Evolutionary conservation across 2,113 vertebrate species (phyloP).

Genomic region (Dendrocopos noguchii): DNA sequence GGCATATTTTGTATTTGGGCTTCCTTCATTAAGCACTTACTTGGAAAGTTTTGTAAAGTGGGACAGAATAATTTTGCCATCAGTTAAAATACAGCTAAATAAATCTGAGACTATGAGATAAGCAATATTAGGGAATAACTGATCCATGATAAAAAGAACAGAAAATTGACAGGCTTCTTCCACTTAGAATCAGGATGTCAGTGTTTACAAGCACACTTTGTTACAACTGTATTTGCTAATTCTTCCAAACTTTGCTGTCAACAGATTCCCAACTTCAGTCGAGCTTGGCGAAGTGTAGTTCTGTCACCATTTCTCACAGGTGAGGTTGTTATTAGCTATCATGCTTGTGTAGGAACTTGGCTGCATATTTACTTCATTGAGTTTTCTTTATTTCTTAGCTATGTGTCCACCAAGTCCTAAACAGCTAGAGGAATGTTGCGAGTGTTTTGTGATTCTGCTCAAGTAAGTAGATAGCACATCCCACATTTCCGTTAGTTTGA

Average conservation of each 20-base stretch:
- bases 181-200: background rate
- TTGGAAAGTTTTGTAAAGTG: background rate
- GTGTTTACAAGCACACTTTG: background rate
- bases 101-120: background rate
- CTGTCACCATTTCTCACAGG: slow-evolving; percentile 90
- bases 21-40: background rate
- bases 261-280: slow-evolving; percentile 78
- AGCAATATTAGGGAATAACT: background rate
- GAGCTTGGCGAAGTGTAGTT: slow-evolving; percentile 86
- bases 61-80: background rate
- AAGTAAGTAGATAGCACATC: slow-evolving; percentile 78
- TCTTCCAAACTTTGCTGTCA: background rate
- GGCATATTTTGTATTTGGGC: background rate
- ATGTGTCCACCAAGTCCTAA: slow-evolving; percentile 84
- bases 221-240: background rate
- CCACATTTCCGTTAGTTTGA: background rate
- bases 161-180: background rate
- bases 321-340: slow-evolving; percentile 22
- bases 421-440: slow-evolving; percentile 84
- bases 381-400: slow-evolving; percentile 71
- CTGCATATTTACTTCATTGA: background rate
- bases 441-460: slow-evolving; percentile 88
- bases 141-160: background rate
- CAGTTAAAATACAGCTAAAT: background rate
- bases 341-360: background rate